A percentile compares a stretch with the other conserved stretches of the same genome.
These are phyloP conservation scores for Morinoia aosen DNA, from an alignment of 2,888 invertebrate species.

Conservation along the genomic window DNA sequence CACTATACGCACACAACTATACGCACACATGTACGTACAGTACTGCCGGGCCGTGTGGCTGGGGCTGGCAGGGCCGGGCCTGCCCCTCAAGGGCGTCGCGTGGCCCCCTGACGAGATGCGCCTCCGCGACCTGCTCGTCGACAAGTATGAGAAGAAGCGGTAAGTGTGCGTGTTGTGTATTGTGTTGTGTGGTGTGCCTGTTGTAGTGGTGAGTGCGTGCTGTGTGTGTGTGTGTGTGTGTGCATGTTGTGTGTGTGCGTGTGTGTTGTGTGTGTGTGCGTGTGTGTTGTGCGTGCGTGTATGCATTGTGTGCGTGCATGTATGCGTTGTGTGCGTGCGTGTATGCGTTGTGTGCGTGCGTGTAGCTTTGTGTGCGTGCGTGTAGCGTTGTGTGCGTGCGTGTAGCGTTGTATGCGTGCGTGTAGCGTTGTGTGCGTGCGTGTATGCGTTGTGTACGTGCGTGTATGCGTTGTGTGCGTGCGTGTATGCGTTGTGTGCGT, in stretches of 20 bases:
- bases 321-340: too few species aligned
- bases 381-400: too few species aligned
- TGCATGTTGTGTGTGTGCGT: neutral
- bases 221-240: neutral
- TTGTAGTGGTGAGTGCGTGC: too few species aligned
- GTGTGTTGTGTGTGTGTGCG: neutral
- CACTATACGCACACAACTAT: neutral
- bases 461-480: too few species aligned
- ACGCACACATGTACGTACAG: constrained; percentile 70
- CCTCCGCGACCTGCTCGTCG: constrained; percentile 91
- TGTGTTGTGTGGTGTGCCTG: neutral
- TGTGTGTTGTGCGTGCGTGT: neutral
- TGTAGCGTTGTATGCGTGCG: too few species aligned
- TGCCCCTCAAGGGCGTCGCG: constrained; percentile 76
- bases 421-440: too few species aligned
- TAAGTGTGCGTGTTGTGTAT: constrained; percentile 71
- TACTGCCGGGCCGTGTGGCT: constrained; percentile 93
- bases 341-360: too few species aligned
- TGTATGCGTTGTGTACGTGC: too few species aligned
- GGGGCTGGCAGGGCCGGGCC: constrained; percentile 81
- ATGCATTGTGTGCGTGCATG: neutral
- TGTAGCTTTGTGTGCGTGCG: too few species aligned
- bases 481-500: too few species aligned
- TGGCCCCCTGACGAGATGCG: constrained; percentile 84
- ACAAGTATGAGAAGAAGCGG: constrained; percentile 94